Percentiles rank a stretch among this genome's conserved stretches.
Conservation (phyloP, 2,888 invertebrate species). For the Drosophila rellima region DNA sequence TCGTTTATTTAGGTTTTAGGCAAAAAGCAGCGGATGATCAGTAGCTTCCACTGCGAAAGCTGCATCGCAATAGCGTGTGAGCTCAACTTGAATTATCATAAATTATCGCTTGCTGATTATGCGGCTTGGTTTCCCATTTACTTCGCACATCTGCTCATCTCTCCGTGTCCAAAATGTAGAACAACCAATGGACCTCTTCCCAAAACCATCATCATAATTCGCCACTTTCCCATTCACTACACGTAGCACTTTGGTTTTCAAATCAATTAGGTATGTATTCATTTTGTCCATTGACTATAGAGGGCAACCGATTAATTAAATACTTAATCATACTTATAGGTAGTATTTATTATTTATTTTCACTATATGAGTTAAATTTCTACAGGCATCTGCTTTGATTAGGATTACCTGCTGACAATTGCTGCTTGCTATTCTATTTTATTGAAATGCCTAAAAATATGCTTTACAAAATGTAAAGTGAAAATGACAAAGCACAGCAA, state of each 20-base stretch:
- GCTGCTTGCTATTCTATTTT: slow-evolving; percentile 30
- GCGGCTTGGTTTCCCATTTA: slow-evolving; percentile 44
- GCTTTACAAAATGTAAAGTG: slow-evolving; percentile 7
- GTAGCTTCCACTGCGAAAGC: slow-evolving; percentile 57
- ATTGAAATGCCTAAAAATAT: slow-evolving; percentile 52
- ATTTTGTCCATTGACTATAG: not conserved
- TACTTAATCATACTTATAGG: not conserved
- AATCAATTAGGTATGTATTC: slow-evolving; percentile 1
- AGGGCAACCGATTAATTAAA: not conserved
- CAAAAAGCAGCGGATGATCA: slow-evolving; percentile 59
- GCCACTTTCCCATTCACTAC: slow-evolving; percentile 61
- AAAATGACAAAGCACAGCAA: not conserved
- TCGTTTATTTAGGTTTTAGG: slow-evolving; percentile 47
- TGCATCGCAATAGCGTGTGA: slow-evolving; percentile 64
- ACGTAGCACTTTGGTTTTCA: not conserved
- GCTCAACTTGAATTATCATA: slow-evolving; percentile 68
- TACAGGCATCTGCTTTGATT: not conserved
- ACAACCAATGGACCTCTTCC: slow-evolving; percentile 45
- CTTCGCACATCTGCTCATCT: slow-evolving; percentile 26
- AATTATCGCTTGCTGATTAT: slow-evolving; percentile 75
- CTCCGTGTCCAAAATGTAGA: slow-evolving; percentile 59
- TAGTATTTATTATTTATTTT: not conserved
- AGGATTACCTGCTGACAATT: not conserved
- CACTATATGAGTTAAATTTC: not conserved
- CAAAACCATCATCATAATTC: slow-evolving; percentile 18